Percentiles rank a stretch among this genome's conserved stretches.
Conservation (phyloP, 2,888 invertebrate genomes). For the Acleris holmiana region DNA sequence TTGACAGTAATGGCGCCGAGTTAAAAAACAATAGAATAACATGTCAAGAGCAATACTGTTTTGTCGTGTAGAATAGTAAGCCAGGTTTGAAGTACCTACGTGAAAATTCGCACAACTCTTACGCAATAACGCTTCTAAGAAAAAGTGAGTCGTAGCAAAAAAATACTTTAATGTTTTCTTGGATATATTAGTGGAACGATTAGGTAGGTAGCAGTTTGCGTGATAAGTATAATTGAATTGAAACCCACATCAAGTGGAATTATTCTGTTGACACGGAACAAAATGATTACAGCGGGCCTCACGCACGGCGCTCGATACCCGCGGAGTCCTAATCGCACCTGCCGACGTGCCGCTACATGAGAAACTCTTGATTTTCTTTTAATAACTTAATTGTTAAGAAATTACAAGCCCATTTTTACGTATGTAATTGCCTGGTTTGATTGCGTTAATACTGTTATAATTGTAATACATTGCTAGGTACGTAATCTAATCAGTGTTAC, state of each 20-base stretch:
- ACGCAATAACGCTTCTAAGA: too few relatives aligned
- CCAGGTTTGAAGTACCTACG: too few relatives aligned
- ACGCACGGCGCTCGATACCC: slow-evolving; percentile 37
- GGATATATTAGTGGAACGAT: slow-evolving; percentile 25
- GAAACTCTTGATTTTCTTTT: slow-evolving; percentile 36
- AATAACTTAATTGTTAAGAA: slow-evolving; percentile 34
- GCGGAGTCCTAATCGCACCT: slow-evolving; percentile 36
- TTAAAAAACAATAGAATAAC: too few relatives aligned
- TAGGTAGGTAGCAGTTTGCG: slow-evolving; percentile 48
- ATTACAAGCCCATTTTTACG: background rate
- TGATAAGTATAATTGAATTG: slow-evolving; percentile 69
- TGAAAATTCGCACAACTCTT: too few relatives aligned
- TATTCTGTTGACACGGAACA: slow-evolving; percentile 64
- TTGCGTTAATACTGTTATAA: background rate
- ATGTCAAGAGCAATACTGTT: too few relatives aligned
- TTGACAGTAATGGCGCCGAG: too few relatives aligned
- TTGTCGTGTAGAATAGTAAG: too few relatives aligned
- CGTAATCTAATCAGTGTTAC: too few relatives aligned
- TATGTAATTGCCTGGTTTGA: background rate
- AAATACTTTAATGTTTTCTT: slow-evolving; percentile 21
- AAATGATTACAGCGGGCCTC: slow-evolving; percentile 55
- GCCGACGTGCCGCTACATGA: slow-evolving; percentile 14
- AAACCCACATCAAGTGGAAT: slow-evolving; percentile 64
- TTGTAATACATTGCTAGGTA: background rate
- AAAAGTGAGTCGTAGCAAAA: background rate